phyloP scores from a whole-genome alignment of 2,113 vertebrate species.

The Setophaga coronata region DNA sequence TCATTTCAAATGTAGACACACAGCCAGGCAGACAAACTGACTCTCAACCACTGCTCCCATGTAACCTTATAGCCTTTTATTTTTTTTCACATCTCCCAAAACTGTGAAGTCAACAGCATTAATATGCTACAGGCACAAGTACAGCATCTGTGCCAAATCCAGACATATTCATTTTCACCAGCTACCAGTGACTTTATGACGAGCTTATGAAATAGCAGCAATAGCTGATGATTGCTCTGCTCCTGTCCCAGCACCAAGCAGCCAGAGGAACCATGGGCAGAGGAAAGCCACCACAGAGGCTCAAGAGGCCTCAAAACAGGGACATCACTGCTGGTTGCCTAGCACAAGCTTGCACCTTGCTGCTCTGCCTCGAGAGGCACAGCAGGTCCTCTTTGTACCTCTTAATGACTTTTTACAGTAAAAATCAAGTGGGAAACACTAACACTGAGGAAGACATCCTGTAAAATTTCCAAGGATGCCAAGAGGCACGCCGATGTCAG shows the following conservation, averaged over 20 bases:
- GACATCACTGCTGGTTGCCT: accelerated
- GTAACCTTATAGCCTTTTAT: not conserved
- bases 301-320: not conserved
- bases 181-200: accelerated
- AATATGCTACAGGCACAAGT: not conserved
- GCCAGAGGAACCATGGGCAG: not conserved
- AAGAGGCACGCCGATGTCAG: not conserved
- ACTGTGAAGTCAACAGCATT: not conserved
- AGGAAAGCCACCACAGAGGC: not conserved
- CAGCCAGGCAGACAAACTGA: not conserved
- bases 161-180: not conserved
- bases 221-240: not conserved
- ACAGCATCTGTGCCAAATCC: not conserved
- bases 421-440: not conserved
- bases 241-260: not conserved
- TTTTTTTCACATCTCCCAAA: not conserved
- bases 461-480: not conserved
- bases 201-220: not conserved
- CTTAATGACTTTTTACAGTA: not conserved
- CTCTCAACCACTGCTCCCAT: not conserved
- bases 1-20: not conserved
- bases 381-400: not conserved
- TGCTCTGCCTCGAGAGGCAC: not conserved
- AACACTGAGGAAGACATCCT: not conserved
- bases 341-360: not conserved